Evolutionary conservation across 2,888 invertebrate genomes (phyloP).

Genomic region (Empis livida): DNA sequence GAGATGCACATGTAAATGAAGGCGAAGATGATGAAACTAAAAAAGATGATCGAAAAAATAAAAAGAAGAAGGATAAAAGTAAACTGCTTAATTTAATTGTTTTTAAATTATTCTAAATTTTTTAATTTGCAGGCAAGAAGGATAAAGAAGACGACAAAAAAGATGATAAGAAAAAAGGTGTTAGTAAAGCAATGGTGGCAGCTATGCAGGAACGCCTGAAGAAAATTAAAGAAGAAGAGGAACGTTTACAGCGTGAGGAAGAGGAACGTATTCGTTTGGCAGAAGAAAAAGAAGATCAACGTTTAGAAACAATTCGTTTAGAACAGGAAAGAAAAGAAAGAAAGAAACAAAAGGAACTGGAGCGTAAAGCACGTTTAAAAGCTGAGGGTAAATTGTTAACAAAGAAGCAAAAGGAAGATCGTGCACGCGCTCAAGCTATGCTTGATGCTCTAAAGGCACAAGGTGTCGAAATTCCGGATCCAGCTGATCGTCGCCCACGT

Average conservation of each 20-base stretch:
- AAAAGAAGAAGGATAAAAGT: constrained; percentile 20
- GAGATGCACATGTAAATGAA: constrained; percentile 16
- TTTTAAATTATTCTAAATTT: constrained; percentile 1
- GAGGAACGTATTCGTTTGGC: constrained; percentile 64
- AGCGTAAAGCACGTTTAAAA: constrained; percentile 81
- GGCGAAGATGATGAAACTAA: constrained; percentile 21
- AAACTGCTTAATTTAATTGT: background rate
- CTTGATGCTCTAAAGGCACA: constrained; percentile 80
- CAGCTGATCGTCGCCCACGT: constrained; percentile 47
- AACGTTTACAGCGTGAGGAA: constrained; percentile 53
- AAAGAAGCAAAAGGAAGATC: constrained; percentile 84
- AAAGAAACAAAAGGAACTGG: constrained; percentile 86
- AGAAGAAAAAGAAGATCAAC: constrained; percentile 59
- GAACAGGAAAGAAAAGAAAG: constrained; percentile 81
- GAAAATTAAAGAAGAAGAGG: constrained; percentile 81
- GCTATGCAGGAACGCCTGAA: constrained; percentile 88
- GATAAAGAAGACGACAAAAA: constrained; percentile 42
- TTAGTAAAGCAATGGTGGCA: constrained; percentile 73
- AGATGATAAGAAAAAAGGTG: constrained; percentile 48
- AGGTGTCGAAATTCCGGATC: constrained; percentile 68
- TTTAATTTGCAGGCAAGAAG: constrained; percentile 30
- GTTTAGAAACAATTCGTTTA: constrained; percentile 59
- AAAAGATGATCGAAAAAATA: constrained; percentile 29
- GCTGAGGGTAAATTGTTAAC: constrained; percentile 93
- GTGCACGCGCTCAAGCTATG: constrained; percentile 77